These are phyloP conservation scores for Drosophila tsacasi DNA, from an alignment of 1,140 invertebrate species.

Conservation along the genomic window DNA sequence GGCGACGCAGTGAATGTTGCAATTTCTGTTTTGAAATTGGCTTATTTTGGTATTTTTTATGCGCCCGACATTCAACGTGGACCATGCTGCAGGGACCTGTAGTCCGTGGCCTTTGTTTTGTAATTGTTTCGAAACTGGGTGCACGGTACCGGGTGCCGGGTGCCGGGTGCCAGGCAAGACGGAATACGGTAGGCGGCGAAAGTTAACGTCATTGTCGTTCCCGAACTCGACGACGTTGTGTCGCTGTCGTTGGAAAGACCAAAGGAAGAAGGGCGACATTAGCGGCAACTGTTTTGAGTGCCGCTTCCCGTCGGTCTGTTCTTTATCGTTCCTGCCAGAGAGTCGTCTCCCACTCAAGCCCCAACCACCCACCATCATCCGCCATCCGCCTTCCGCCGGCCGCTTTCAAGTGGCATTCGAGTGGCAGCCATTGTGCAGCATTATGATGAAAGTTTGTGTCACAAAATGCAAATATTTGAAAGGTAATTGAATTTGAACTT, in stretches of 20 bases:
- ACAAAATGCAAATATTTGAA: constrained; percentile 84
- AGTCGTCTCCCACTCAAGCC: background rate
- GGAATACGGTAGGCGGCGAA: constrained; percentile 72
- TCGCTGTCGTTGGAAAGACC: constrained; percentile 44
- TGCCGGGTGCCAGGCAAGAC: constrained; percentile 4
- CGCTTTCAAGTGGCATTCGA: constrained; percentile 80
- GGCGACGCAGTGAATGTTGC: constrained; percentile 36
- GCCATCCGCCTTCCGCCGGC: constrained; percentile 24
- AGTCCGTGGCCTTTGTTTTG: constrained; percentile 71
- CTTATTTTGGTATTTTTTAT: constrained; percentile 80
- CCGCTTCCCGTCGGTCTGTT: constrained; percentile 75
- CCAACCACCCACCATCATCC: background rate
- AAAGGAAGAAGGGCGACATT: constrained; percentile 73
- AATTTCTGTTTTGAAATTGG: constrained; percentile 78
- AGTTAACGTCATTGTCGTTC: constrained; percentile 76
- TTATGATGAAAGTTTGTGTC: constrained; percentile 83
- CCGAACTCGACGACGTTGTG: constrained; percentile 47
- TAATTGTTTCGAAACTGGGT: constrained; percentile 73
- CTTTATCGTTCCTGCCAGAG: constrained; percentile 57
- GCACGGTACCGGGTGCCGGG: background rate
- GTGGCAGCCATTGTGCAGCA: constrained; percentile 82
- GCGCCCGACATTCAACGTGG: constrained; percentile 32
- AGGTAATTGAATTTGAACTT: constrained; percentile 84
- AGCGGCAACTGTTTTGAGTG: constrained; percentile 82
- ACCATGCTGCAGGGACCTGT: constrained; percentile 25